Evolutionary conservation across 2,797 vertebrate genomes (phyloP).

Genomic region (Karalla daura): DNA sequence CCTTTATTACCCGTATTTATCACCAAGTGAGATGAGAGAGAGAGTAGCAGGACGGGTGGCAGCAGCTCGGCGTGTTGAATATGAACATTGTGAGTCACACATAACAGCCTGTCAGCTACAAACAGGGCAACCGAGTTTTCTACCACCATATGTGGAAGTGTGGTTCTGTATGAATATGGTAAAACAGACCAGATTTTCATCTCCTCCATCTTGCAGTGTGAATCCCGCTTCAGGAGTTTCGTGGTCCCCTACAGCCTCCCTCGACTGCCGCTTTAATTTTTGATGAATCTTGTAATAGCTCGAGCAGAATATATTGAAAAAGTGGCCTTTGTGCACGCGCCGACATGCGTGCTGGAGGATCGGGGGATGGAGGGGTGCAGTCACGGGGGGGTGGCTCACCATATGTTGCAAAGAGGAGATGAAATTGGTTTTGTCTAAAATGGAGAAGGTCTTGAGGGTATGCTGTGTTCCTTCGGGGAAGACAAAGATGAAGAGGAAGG

Average conservation of each 20-base stretch:
- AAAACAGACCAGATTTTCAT: constrained; percentile 59
- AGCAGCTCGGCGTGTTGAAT: constrained; percentile 58
- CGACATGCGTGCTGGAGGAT: constrained; percentile 56
- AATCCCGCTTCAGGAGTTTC: constrained; percentile 56
- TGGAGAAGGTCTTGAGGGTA: constrained; percentile 51
- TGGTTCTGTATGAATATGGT: constrained; percentile 73
- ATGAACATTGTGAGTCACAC: constrained; percentile 72
- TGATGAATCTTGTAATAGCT: constrained; percentile 81
- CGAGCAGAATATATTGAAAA: constrained; percentile 67
- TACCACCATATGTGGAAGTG: constrained; percentile 75
- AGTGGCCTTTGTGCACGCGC: constrained; percentile 64
- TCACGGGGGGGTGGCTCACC: too few species aligned
- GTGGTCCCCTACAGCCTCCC: constrained; percentile 62
- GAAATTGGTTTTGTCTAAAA: constrained; percentile 77
- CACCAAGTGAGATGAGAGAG: constrained; percentile 69
- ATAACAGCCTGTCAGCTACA: constrained; percentile 74
- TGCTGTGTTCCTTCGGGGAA: constrained; percentile 52
- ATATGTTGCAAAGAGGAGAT: constrained; percentile 73
- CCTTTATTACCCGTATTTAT: constrained; percentile 82
- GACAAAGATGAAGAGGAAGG: constrained; percentile 36
- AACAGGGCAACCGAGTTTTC: constrained; percentile 66
- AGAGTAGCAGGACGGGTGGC: constrained; percentile 54
- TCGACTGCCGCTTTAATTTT: constrained; percentile 76
- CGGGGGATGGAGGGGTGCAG: too few species aligned
- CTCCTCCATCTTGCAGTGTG: constrained; percentile 36